These are phyloP conservation scores for Allobates femoralis DNA, from an alignment of 2,797 vertebrate genomes.

Conservation along the genomic window DNA sequence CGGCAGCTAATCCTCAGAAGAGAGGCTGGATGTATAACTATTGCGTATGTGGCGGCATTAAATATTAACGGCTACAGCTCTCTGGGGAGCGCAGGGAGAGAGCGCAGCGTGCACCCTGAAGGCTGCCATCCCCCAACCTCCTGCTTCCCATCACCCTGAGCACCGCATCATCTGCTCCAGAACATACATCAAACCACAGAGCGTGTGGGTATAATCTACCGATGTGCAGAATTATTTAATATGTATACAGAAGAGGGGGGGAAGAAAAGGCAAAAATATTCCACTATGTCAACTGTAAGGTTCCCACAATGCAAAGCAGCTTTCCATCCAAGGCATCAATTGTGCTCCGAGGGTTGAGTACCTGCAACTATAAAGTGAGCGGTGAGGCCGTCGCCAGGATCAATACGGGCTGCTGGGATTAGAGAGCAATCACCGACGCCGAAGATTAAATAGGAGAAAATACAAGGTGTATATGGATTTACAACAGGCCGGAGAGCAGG, in stretches of 20 bases:
- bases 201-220: neutral
- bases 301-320: neutral
- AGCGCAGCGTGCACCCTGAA: constrained; percentile 68
- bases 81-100: constrained; percentile 70
- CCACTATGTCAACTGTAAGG: neutral
- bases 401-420: constrained; percentile 7
- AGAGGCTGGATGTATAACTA: constrained; percentile 69
- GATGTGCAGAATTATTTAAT: neutral
- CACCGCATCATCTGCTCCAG: constrained; percentile 18
- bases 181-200: constrained; percentile 35
- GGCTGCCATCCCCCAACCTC: constrained; percentile 50
- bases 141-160: constrained; percentile 37
- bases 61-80: constrained; percentile 72
- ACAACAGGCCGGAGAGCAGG: neutral
- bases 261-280: neutral
- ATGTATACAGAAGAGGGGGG: neutral
- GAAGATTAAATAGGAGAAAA: neutral
- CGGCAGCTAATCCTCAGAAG: constrained; percentile 68
- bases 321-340: neutral
- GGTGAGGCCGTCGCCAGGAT: neutral
- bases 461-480: constrained; percentile 27
- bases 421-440: neutral
- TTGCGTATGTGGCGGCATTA: constrained; percentile 68
- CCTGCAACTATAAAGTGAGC: neutral
- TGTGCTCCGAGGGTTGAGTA: neutral